Percentiles rank a stretch among this genome's conserved stretches.
These are phyloP conservation scores for Volucella inanis DNA, from an alignment of 2,888 invertebrate species.

Conservation along the genomic window DNA sequence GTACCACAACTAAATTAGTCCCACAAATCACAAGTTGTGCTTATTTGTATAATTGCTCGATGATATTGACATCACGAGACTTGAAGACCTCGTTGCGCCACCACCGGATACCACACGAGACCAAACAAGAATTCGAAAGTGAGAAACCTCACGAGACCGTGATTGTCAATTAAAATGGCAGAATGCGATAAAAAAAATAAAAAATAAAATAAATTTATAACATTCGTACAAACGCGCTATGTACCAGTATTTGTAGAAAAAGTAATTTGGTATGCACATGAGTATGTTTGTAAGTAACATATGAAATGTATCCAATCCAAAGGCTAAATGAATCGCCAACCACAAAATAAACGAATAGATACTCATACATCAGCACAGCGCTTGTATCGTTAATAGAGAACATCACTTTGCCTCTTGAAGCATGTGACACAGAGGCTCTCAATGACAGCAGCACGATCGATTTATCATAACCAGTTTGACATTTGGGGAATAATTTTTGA, in stretches of 20 bases:
- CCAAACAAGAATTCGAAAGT: slow-evolving; percentile 41
- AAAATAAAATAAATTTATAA: neutral
- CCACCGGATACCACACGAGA: slow-evolving; percentile 38
- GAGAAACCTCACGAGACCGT: slow-evolving; percentile 50
- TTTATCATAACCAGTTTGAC: slow-evolving; percentile 21
- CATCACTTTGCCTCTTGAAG: neutral
- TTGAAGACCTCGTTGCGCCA: slow-evolving; percentile 27
- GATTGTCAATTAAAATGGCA: slow-evolving; percentile 36
- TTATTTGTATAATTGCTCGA: slow-evolving; percentile 28
- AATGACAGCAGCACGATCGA: slow-evolving; percentile 10
- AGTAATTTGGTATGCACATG: slow-evolving; percentile 6
- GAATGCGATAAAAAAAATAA: slow-evolving; percentile 15
- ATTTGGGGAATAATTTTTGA: neutral
- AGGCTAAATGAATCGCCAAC: slow-evolving; percentile 18
- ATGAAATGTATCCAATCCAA: slow-evolving; percentile 3
- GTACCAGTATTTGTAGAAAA: neutral
- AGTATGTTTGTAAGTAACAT: neutral
- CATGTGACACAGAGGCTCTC: slow-evolving; percentile 22
- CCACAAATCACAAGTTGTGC: neutral
- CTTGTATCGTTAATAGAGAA: slow-evolving; percentile 10
- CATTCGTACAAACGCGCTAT: neutral
- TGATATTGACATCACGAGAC: slow-evolving; percentile 41
- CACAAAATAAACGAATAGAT: neutral
- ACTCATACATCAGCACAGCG: neutral
- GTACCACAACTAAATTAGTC: neutral